Conservation (phyloP, 64 coral and sea anemone species). For the Actinia tenebrosa region DNA sequence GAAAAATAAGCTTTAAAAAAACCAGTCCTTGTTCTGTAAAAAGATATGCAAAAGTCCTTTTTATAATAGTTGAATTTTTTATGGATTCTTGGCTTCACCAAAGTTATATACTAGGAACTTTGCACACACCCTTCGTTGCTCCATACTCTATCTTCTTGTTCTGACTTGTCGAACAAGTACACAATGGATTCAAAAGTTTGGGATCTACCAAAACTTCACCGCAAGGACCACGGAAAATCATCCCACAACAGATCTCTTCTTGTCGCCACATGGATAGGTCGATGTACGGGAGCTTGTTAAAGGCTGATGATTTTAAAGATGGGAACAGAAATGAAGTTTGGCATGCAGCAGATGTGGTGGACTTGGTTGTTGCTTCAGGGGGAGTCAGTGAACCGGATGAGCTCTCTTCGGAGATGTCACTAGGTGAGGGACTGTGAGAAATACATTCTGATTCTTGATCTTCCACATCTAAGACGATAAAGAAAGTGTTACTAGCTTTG, state of each 20-base stretch:
- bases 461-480: not conserved
- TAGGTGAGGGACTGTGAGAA: conserved; percentile 74
- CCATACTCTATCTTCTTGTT: conserved; percentile 8
- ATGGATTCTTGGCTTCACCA: not conserved
- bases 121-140: not conserved
- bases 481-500: not conserved
- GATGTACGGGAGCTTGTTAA: conserved; percentile 88
- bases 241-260: conserved; percentile 98
- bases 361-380: not conserved
- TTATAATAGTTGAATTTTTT: too few relatives aligned
- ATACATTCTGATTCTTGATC: conserved; percentile 32
- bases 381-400: conserved; percentile 28
- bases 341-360: conserved; percentile 68
- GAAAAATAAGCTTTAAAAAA: too few relatives aligned
- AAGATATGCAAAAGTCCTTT: too few relatives aligned
- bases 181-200: conserved; percentile 85
- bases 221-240: conserved; percentile 88
- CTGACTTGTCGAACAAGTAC: conserved; percentile 70
- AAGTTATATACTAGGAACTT: not conserved
- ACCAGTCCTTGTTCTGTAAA: too few relatives aligned
- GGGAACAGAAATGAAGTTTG: conserved; percentile 94
- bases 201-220: conserved; percentile 97
- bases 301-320: conserved; percentile 47
- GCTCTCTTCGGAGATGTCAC: conserved; percentile 71
- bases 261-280: conserved; percentile 89